Conservation (phyloP, 2,113 vertebrate species). For the Dromas ardeola region DNA sequence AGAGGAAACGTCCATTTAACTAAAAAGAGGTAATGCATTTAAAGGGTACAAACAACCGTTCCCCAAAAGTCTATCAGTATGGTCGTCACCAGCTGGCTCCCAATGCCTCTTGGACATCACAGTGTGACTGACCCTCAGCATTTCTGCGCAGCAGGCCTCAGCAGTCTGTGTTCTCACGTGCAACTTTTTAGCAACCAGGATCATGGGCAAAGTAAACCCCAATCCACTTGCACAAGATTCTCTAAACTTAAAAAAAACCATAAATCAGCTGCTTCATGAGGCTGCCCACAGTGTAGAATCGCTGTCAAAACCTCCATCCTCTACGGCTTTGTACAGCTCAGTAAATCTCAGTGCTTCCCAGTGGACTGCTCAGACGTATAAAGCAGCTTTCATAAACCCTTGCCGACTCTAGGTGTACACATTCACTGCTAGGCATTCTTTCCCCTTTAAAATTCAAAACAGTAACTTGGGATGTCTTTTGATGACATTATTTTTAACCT, state of each 20-base stretch:
- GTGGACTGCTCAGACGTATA: background rate
- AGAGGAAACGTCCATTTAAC: background rate
- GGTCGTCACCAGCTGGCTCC: background rate
- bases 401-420: background rate
- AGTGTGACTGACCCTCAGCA: background rate
- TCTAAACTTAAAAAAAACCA: background rate
- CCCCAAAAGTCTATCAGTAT: background rate
- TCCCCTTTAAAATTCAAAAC: background rate
- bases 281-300: background rate
- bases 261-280: background rate
- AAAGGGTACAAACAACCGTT: background rate
- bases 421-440: background rate
- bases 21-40: background rate
- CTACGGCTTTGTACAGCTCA: background rate
- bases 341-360: background rate
- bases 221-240: background rate
- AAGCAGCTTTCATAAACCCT: background rate
- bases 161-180: background rate
- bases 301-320: background rate
- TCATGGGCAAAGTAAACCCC: background rate
- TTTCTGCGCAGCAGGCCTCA: background rate
- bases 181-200: background rate
- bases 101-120: background rate
- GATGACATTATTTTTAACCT: background rate
- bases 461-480: background rate